Evolutionary conservation across 2,888 invertebrate species (phyloP), one percentile per base, ranked within the genome.

Genomic region (Stratiomys singularior): DNA sequence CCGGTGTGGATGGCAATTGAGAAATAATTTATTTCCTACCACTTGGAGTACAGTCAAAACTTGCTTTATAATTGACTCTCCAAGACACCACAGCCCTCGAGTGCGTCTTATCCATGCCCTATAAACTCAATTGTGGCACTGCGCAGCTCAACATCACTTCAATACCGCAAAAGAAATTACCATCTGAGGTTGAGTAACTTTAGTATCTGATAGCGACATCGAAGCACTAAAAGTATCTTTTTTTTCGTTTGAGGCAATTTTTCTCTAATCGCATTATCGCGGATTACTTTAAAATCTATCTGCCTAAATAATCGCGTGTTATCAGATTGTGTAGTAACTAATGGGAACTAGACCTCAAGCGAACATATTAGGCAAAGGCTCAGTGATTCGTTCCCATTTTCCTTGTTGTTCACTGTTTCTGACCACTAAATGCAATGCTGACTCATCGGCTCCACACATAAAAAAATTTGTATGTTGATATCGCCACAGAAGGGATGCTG

Each of bases 1-100:
- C 74, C 74, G 74, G 60, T 30, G 15, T 60, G 58, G 37, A 44
- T 7, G 23, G 37, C 72, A 58, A 74, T 74, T 74, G 30, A 74
- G 28, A 28, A 7, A 60, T 60, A 74, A 56, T 72, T 58, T 72
- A 72, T 69, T 47, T 69, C 47, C 69, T 47, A 23, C 47, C 44
- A 47, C 69, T 69, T 25, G 27, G 25, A 46, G 23, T 47, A 23
- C 64, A 64, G 64, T 47, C 47, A 1, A 23, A 69, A 69, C 30
- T 69, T 47, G 11, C n/a, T 69, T 47, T 11, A 25, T 47, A 23
- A 44, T 15, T 25, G 47, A 23, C 27, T 47, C 69, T 69, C 2
- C 21, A 69, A 69, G 25, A 69, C 2, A 5, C 15, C 25, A 23
- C 23, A 23, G 18, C 69, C 46, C 47, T 69, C 46, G 47, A 69